A percentile compares a stretch with the other conserved stretches of the same genome.
Conservation (phyloP, 30 jellyfish, hydroid and myxozoan genomes). For the Mastigias papua region DNA sequence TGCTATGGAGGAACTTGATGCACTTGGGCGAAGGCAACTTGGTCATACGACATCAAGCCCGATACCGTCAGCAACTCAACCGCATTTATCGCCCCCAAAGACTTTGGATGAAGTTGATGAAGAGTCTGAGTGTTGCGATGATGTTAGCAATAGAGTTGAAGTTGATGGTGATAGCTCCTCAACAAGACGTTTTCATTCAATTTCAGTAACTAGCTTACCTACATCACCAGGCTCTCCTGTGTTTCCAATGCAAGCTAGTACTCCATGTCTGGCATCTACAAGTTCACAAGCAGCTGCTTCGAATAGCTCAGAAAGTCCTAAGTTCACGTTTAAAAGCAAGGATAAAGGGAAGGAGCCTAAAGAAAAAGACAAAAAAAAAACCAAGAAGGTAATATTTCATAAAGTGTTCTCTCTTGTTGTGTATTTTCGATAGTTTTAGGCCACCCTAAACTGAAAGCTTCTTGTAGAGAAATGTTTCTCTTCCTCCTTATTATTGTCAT, state of each 20-base stretch:
- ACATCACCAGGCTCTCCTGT: slow-evolving; percentile 34
- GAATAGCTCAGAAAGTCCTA: slow-evolving; percentile 1
- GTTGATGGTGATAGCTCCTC: background rate
- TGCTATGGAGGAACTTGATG: slow-evolving; percentile 23
- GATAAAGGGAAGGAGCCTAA: slow-evolving; percentile 25
- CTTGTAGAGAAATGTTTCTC: too few species aligned
- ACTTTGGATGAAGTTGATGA: slow-evolving; percentile 48
- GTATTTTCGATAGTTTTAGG: too few species aligned
- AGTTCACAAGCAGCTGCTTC: slow-evolving; percentile 13
- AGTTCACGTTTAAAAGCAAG: slow-evolving; percentile 10
- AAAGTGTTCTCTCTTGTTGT: too few species aligned
- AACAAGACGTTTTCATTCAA: slow-evolving; percentile 12
- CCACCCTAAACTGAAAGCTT: too few species aligned
- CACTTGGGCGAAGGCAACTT: background rate
- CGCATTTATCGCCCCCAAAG: slow-evolving; percentile 10
- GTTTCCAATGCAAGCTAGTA: slow-evolving; percentile 12
- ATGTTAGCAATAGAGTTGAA: background rate
- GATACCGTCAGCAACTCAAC: background rate
- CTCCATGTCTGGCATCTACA: slow-evolving; percentile 12
- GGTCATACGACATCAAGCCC: slow-evolving; percentile 31
- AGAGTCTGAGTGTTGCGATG: slow-evolving; percentile 10
- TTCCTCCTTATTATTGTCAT: too few species aligned
- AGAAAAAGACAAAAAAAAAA: slow-evolving; percentile 50
- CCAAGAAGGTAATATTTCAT: slow-evolving; percentile 43
- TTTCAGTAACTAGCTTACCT: slow-evolving; percentile 11